These are phyloP conservation scores for Pseudoatta argentina DNA, from an alignment of 1,140 invertebrate species.

Conservation along the genomic window DNA sequence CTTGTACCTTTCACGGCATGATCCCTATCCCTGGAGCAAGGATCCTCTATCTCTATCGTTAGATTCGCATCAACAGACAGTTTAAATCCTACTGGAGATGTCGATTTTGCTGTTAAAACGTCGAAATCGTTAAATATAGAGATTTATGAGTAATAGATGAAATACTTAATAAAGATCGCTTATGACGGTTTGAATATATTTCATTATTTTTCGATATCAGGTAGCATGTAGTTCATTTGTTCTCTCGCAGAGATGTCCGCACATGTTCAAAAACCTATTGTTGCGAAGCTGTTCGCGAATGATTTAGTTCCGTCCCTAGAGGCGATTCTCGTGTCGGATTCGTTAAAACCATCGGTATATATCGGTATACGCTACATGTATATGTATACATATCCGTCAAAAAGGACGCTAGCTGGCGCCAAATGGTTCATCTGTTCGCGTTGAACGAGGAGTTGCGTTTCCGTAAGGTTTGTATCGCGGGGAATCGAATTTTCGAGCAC, in stretches of 20 bases:
- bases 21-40: not conserved
- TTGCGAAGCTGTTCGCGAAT: conserved; percentile 36
- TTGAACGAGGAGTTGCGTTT: conserved; percentile 46
- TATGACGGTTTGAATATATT: conserved; percentile 20
- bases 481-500: conserved; percentile 49
- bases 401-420: conserved; percentile 11
- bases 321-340: conserved; percentile 43
- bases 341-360: conserved; percentile 35
- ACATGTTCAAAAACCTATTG: conserved; percentile 7
- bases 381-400: not conserved
- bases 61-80: not conserved
- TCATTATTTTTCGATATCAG: conserved; percentile 22
- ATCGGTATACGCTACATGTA: not conserved
- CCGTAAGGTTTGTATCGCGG: conserved; percentile 38
- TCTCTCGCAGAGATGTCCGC: not conserved
- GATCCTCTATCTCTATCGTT: not conserved
- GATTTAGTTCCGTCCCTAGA: conserved; percentile 27
- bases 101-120: not conserved
- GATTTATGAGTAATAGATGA: not conserved
- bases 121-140: not conserved
- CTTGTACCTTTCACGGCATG: conserved; percentile 25
- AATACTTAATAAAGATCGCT: not conserved
- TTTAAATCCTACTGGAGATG: not conserved
- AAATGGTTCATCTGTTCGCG: conserved; percentile 43
- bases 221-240: conserved; percentile 11